Base-by-base conservation (phyloP, 1,140 invertebrate species). In the Lerema accius region DNA sequence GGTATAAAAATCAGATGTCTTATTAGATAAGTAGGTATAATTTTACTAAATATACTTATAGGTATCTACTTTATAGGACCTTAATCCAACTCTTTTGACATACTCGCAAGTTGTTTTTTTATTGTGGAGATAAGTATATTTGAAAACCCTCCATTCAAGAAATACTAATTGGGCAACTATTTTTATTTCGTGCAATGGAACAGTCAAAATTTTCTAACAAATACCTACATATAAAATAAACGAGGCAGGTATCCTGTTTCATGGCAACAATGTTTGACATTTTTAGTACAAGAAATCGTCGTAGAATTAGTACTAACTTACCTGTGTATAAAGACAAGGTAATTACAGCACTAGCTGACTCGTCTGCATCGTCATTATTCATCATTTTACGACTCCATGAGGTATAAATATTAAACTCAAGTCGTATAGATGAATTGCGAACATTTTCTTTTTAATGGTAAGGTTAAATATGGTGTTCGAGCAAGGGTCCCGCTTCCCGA, bases 381-480 rank as follows among this genome's bases (percentile, higher is more conserved):
- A 88, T 88, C 84, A 77, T 87, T 90, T 90, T 90, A 90, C 84
- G 87, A 87, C 85, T 86, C 73, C 79, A 86, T 82, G 80, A 86
- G 84, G 80, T 88, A 88, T 88, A 90, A 90, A 88, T 88, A 88
- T 90, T 88, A 87, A 90, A 88, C 80, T 83, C 80, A 72, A 90
- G 79, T 87, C 82, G 84, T 90, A 90, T 88, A 86, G 82, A 86
- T 83, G 84, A 77, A 89, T 87, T 86, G 86, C 86, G 84, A 89
- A 90, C 85, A 88, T 90, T 88, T 90, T 78, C 79, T 86, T 88
- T 90, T 90, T 90, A 90, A 90, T 90, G 85, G 82, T 80, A 76
- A 82, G 80, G 78, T 84, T 83, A 86, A 86, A 86, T 84, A 84
- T 81, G 78, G 82, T 84, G 85, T 83, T 73, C 82, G 77, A 76